Conservation (phyloP, 2,888 invertebrate species). For the Tetragonisca angustula region DNA sequence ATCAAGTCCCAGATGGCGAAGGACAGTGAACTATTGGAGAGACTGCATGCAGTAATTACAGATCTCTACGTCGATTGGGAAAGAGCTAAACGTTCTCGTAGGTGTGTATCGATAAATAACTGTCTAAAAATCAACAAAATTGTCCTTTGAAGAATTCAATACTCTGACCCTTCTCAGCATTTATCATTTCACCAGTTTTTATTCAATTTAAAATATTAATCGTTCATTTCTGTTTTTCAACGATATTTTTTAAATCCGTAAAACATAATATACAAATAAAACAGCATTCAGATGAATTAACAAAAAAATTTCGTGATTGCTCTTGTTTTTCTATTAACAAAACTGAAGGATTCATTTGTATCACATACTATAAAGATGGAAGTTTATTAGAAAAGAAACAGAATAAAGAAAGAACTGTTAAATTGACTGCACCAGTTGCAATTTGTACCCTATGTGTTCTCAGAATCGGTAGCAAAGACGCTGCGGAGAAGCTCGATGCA, state of each 20-base stretch:
- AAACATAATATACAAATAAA: constrained; percentile 12
- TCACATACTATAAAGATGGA: neutral
- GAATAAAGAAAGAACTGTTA: constrained; percentile 3
- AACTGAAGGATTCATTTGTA: neutral
- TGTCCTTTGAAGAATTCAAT: neutral
- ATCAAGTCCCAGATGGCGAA: constrained; percentile 72
- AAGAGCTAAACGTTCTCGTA: constrained; percentile 78
- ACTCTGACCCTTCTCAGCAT: neutral
- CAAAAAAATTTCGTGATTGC: constrained; percentile 15
- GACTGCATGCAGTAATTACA: constrained; percentile 76
- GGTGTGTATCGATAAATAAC: constrained; percentile 66
- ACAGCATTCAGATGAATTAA: constrained; percentile 1
- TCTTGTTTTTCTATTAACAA: neutral
- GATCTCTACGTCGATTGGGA: constrained; percentile 83
- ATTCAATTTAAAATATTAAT: neutral
- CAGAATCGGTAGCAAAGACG: constrained; percentile 78
- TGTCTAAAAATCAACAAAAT: constrained; percentile 14
- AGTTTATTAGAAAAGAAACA: neutral
- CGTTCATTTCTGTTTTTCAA: neutral
- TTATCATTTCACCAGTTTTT: neutral
- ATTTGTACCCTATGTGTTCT: constrained; percentile 27
- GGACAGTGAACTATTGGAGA: constrained; percentile 75
- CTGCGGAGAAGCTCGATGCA: constrained; percentile 73
- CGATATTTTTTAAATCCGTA: constrained; percentile 11
- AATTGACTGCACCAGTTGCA: constrained; percentile 11